phyloP scores from a whole-genome alignment of 2,797 vertebrate species.

The Catharus ustulatus region DNA sequence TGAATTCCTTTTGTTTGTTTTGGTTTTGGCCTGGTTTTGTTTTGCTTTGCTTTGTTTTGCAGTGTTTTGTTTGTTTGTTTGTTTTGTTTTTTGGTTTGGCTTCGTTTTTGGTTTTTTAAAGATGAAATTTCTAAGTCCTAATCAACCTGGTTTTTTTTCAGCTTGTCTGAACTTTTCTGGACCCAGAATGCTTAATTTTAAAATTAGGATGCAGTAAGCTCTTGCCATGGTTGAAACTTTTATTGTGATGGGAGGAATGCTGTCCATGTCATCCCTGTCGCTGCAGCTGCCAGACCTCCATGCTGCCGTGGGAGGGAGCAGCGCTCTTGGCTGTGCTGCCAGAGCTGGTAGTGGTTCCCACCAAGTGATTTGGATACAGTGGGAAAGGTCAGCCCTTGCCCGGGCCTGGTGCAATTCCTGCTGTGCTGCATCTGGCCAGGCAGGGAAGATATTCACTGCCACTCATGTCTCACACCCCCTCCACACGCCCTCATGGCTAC shows the following conservation, averaged over 20 bases:
- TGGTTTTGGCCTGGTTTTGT: not conserved
- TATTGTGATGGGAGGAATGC: not conserved
- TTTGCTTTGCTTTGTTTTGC: too few relatives aligned
- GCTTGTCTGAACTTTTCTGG: not conserved
- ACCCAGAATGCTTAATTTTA: not conserved
- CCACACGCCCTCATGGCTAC: rapidly evolving
- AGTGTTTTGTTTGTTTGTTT: not conserved
- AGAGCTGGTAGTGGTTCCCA: not conserved
- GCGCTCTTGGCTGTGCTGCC: not conserved
- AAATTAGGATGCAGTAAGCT: not conserved
- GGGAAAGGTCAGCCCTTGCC: not conserved
- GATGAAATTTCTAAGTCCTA: not conserved
- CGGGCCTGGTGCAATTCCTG: not conserved
- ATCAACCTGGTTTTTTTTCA: not conserved
- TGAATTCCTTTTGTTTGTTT: not conserved
- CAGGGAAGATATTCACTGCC: not conserved
- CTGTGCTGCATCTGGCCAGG: not conserved
- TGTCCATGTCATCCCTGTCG: not conserved
- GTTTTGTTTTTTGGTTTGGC: not conserved
- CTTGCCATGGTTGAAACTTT: not conserved
- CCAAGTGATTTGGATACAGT: not conserved
- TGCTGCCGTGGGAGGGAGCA: not conserved
- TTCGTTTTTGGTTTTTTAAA: not conserved
- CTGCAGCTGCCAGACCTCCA: not conserved
- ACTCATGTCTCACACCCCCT: not conserved